These are phyloP conservation scores for Molorchus minor DNA, from an alignment of 2,888 invertebrate species.

Conservation along the genomic window DNA sequence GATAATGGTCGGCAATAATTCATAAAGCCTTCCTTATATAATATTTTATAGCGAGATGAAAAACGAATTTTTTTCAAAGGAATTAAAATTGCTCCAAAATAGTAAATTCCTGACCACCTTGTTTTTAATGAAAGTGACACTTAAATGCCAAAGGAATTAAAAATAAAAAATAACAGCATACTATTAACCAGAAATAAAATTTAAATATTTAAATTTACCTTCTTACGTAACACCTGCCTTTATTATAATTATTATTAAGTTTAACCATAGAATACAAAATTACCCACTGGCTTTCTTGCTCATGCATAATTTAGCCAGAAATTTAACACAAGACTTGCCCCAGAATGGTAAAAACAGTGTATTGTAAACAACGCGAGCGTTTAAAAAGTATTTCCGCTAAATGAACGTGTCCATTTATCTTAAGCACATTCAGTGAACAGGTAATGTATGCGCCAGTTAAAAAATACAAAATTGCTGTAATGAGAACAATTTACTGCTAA, in stretches of 20 bases:
- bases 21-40: too few relatives aligned
- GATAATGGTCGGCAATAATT: too few relatives aligned
- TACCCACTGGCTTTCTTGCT: not conserved
- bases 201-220: too few relatives aligned
- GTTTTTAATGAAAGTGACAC: not conserved
- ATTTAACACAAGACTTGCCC: constrained; percentile 24
- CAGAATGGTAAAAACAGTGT: constrained; percentile 24
- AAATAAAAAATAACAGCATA: not conserved
- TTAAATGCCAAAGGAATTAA: not conserved
- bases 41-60: too few relatives aligned
- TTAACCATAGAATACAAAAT: constrained; percentile 3
- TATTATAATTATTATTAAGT: too few relatives aligned
- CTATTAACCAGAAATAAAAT: not conserved
- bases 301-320: constrained; percentile 20
- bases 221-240: too few relatives aligned
- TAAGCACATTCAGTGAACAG: constrained; percentile 61
- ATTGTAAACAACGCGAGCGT: constrained; percentile 54
- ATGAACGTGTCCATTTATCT: constrained; percentile 58
- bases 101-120: too few relatives aligned
- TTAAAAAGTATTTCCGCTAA: constrained; percentile 60
- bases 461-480: constrained; percentile 65
- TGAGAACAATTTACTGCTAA: constrained; percentile 66
- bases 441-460: constrained; percentile 64
- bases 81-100: too few relatives aligned
- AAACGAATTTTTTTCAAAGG: too few relatives aligned